These are phyloP conservation scores for Drosophila emarginata DNA, from an alignment of 2,888 invertebrate genomes.

Conservation along the genomic window DNA sequence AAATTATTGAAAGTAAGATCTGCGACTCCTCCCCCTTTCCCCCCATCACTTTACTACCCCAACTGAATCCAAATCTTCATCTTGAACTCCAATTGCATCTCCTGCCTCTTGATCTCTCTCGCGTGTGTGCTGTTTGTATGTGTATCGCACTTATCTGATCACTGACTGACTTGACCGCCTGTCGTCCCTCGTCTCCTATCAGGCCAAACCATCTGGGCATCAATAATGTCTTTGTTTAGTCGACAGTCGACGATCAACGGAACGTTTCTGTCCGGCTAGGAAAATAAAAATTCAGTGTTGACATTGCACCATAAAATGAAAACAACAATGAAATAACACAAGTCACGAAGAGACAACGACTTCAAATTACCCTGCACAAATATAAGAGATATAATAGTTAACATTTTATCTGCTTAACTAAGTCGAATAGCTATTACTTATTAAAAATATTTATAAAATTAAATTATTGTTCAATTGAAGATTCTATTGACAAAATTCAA, in stretches of 20 bases:
- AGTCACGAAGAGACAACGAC: background rate
- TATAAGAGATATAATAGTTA: background rate
- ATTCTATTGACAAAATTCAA: background rate
- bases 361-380: background rate
- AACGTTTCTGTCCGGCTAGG: slow-evolving; percentile 10
- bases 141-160: slow-evolving; percentile 54
- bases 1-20: slow-evolving; percentile 67
- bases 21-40: background rate
- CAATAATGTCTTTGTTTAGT: slow-evolving; percentile 78
- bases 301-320: slow-evolving; percentile 71
- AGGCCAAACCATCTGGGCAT: slow-evolving; percentile 70
- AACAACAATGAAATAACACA: slow-evolving; percentile 30
- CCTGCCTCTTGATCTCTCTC: background rate
- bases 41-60: slow-evolving; percentile 15
- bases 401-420: too few species aligned
- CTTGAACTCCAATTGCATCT: slow-evolving; percentile 1
- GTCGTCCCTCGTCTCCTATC: slow-evolving; percentile 10
- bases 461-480: too few species aligned
- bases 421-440: too few species aligned
- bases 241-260: slow-evolving; percentile 38
- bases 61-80: slow-evolving; percentile 26
- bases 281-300: slow-evolving; percentile 68
- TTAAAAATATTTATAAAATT: too few species aligned
- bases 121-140: slow-evolving; percentile 12
- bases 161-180: slow-evolving; percentile 23